phyloP scores from a whole-genome alignment of 2,888 invertebrate species.

The Clunio marinus region DNA sequence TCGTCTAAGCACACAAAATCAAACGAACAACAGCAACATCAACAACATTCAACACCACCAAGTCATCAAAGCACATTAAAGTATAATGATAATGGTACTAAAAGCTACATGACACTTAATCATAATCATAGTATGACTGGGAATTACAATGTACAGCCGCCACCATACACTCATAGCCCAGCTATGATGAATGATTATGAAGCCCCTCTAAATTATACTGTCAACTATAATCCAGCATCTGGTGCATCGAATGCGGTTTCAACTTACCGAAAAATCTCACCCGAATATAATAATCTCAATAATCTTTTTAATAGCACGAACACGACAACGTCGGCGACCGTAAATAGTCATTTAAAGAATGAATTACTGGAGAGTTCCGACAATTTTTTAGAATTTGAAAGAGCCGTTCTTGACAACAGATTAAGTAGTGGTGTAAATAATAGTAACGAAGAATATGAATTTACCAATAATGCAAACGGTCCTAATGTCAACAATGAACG shows the following conservation, averaged over 20 bases:
- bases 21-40: conserved; percentile 15
- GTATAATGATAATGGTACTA: conserved; percentile 46
- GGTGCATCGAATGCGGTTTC: background rate
- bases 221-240: conserved; percentile 33
- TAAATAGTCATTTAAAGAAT: conserved; percentile 22
- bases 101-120: conserved; percentile 42
- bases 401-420: conserved; percentile 40
- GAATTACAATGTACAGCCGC: conserved; percentile 31
- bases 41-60: conserved; percentile 45
- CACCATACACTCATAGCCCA: conserved; percentile 23
- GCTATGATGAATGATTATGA: conserved; percentile 38
- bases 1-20: conserved; percentile 39
- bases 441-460: background rate
- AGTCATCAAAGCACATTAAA: conserved; percentile 50
- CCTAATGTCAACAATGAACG: conserved; percentile 38
- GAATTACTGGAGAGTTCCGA: conserved; percentile 34
- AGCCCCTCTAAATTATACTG: conserved; percentile 34
- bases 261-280: conserved; percentile 26
- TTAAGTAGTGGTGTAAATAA: conserved; percentile 19
- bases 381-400: conserved; percentile 40
- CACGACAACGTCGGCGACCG: conserved; percentile 2
- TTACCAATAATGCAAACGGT: conserved; percentile 8
- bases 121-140: conserved; percentile 12
- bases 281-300: conserved; percentile 35
- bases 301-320: conserved; percentile 14